phyloP scores from a whole-genome alignment of 2,113 vertebrate species.

The Corydoras sp. region DNA sequence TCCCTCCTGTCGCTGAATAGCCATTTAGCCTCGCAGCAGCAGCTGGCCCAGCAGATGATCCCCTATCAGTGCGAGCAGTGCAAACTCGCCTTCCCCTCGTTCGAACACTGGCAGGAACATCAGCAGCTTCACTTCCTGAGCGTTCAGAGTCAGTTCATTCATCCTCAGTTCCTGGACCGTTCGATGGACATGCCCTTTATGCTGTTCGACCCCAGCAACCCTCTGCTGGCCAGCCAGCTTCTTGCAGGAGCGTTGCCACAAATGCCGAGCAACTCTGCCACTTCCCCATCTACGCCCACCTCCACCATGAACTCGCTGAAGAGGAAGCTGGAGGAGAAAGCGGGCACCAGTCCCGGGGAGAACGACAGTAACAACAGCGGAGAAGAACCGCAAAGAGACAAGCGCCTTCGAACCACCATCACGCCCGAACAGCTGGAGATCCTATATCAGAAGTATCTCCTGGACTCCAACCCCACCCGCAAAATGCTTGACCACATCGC shows the following conservation, averaged over 20 bases:
- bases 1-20: slow-evolving; percentile 83
- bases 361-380: slow-evolving; percentile 92
- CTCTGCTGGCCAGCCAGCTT: slow-evolving; percentile 88
- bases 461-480: slow-evolving; percentile 96
- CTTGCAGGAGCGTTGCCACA: slow-evolving; percentile 89
- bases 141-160: slow-evolving; percentile 96
- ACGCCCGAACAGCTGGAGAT: slow-evolving; percentile 97
- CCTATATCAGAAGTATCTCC: slow-evolving; percentile 94
- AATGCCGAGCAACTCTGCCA: slow-evolving; percentile 88
- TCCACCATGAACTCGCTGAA: slow-evolving; percentile 95
- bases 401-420: slow-evolving; percentile 95
- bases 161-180: slow-evolving; percentile 92
- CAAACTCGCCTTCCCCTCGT: slow-evolving; percentile 93
- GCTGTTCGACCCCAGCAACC: slow-evolving; percentile 97
- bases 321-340: slow-evolving; percentile 96
- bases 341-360: slow-evolving; percentile 89
- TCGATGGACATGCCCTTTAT: slow-evolving; percentile 96
- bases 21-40: slow-evolving; percentile 81
- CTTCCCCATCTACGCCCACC: slow-evolving; percentile 90
- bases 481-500: slow-evolving; percentile 99
- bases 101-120: slow-evolving; percentile 99
- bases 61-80: slow-evolving; percentile 98
- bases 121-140: slow-evolving; percentile 97
- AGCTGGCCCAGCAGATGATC: slow-evolving; percentile 89
- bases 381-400: slow-evolving; percentile 95